phyloP scores from a whole-genome alignment of 2,797 vertebrate species.

The Odontamblyopus rebecca region DNA sequence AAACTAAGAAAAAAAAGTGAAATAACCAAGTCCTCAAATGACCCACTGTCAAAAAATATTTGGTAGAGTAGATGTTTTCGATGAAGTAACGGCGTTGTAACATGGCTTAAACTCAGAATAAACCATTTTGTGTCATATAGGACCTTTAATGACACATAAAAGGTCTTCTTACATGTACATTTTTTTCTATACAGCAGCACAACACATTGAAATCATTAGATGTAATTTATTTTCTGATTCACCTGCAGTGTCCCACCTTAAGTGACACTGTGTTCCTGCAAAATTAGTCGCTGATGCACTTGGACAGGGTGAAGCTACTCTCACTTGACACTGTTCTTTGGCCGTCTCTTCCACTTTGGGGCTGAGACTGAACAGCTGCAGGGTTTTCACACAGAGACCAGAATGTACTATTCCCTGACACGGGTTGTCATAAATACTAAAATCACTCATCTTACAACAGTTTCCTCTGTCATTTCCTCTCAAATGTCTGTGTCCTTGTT shows the following conservation, averaged over 20 bases:
- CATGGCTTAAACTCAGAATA: too few species aligned
- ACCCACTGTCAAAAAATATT: too few species aligned
- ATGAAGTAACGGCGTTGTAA: too few species aligned
- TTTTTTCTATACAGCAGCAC: too few species aligned
- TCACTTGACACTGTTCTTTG: background rate
- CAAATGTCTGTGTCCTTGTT: background rate
- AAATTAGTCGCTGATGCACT: background rate
- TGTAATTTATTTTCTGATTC: background rate
- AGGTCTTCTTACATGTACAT: too few species aligned
- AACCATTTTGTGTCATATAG: too few species aligned
- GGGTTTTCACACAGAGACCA: background rate
- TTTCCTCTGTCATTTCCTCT: background rate
- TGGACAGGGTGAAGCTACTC: background rate
- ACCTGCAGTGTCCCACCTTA: background rate
- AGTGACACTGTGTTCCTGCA: background rate
- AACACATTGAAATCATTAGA: too few species aligned
- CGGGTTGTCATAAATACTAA: background rate
- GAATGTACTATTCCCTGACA: background rate
- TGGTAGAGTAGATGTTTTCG: too few species aligned
- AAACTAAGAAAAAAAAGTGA: too few species aligned
- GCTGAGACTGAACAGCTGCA: background rate
- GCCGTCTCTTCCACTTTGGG: background rate
- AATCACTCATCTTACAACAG: background rate
- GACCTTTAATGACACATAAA: too few species aligned
- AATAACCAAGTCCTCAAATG: too few species aligned